Evolutionary conservation across 2,797 vertebrate species (phyloP).

Genomic region (Naso thynnoides): DNA sequence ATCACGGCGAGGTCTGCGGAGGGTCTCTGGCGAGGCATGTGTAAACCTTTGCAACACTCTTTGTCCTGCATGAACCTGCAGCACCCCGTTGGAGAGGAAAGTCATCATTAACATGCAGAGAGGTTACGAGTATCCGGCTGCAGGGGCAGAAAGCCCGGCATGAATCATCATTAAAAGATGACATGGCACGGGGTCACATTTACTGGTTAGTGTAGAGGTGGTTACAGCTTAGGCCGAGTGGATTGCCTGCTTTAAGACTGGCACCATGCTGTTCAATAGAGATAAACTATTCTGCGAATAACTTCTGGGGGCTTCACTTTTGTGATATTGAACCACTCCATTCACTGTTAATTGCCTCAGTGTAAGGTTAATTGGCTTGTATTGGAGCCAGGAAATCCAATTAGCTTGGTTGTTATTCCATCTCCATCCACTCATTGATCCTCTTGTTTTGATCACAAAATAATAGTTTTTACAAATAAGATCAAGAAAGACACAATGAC

Average conservation of each 20-base stretch:
- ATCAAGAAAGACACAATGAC: constrained; percentile 49
- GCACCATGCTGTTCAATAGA: constrained; percentile 65
- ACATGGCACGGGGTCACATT: constrained; percentile 61
- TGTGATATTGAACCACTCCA: constrained; percentile 79
- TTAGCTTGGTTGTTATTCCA: constrained; percentile 75
- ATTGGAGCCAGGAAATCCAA: constrained; percentile 81
- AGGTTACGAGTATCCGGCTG: constrained; percentile 61
- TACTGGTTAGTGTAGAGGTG: constrained; percentile 47
- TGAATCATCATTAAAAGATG: constrained; percentile 79
- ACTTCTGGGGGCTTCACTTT: constrained; percentile 70
- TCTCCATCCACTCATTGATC: constrained; percentile 76
- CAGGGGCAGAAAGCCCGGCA: constrained; percentile 60
- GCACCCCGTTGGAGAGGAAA: constrained; percentile 55
- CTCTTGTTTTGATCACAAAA: constrained; percentile 75
- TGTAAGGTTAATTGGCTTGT: constrained; percentile 85
- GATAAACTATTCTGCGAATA: constrained; percentile 74
- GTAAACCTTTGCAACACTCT: constrained; percentile 67
- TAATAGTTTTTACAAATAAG: constrained; percentile 71
- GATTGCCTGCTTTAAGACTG: constrained; percentile 37
- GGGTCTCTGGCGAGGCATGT: constrained; percentile 82
- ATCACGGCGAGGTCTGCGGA: constrained; percentile 85
- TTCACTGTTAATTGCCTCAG: constrained; percentile 82
- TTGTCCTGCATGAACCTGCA: constrained; percentile 52
- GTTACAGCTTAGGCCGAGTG: constrained; percentile 33
- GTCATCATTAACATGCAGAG: constrained; percentile 73